A percentile compares a stretch with the other conserved stretches of the same genome.
phyloP scores from a whole-genome alignment of 2,888 invertebrate genomes.

The Physocephala rufipes region DNA sequence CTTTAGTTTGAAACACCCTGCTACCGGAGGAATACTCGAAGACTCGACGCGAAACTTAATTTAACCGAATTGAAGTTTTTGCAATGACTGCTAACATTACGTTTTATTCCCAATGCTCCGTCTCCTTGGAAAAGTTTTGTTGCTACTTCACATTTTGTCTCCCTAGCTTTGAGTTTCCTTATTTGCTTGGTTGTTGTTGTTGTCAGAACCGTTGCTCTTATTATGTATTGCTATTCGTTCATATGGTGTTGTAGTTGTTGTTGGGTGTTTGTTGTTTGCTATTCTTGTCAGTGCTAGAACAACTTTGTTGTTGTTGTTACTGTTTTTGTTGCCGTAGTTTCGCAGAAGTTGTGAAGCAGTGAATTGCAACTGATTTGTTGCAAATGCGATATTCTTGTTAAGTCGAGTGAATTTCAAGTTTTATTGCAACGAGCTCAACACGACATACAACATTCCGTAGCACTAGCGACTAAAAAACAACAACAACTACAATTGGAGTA shows the following conservation, averaged over 20 bases:
- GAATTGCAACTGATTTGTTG: constrained; percentile 41
- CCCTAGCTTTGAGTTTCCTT: constrained; percentile 9
- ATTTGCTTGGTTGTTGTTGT: constrained; percentile 17
- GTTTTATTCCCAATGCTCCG: neutral
- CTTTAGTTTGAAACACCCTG: constrained; percentile 5
- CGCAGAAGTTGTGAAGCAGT: constrained; percentile 30
- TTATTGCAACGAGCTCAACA: constrained; percentile 31
- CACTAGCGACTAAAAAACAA: neutral
- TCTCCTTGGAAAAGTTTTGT: neutral
- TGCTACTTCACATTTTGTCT: neutral
- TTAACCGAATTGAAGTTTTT: constrained; percentile 18
- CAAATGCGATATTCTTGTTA: constrained; percentile 44
- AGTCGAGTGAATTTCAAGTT: constrained; percentile 41
- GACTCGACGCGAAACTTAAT: constrained; percentile 12
- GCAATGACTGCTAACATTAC: constrained; percentile 20
- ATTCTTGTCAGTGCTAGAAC: constrained; percentile 23
- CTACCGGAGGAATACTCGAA: constrained; percentile 21
- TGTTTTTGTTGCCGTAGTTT: constrained; percentile 27
- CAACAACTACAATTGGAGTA: neutral
- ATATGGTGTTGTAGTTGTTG: neutral
- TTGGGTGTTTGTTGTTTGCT: constrained; percentile 33
- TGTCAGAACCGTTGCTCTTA: constrained; percentile 37
- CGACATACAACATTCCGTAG: constrained; percentile 22
- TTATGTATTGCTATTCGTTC: constrained; percentile 20
- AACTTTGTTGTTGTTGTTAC: constrained; percentile 34